These are phyloP conservation scores for Varecia variegata DNA, from an alignment of 2,797 vertebrate genomes.

Conservation along the genomic window DNA sequence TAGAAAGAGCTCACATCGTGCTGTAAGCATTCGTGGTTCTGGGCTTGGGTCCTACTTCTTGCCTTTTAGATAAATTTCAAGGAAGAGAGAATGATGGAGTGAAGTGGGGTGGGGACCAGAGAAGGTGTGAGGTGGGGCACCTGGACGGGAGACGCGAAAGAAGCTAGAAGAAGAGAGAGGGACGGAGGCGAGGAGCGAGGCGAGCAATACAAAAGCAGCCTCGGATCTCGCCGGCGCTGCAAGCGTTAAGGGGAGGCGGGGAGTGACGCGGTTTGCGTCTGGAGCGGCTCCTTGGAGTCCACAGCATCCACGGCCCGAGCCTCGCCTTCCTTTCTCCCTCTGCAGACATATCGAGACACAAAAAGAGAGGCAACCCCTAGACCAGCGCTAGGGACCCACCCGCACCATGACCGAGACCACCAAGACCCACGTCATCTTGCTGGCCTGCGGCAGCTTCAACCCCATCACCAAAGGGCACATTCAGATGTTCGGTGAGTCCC, in stretches of 20 bases:
- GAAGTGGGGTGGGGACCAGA: neutral
- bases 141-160: neutral
- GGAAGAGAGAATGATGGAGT: neutral
- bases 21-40: neutral
- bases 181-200: neutral
- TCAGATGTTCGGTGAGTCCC: conserved; percentile 97
- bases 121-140: neutral
- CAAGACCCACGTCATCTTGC: conserved; percentile 96
- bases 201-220: conserved; percentile 44
- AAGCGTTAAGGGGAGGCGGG: conserved; percentile 78
- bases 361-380: conserved; percentile 69
- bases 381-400: conserved; percentile 53
- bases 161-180: neutral
- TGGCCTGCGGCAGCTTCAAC: conserved; percentile 98
- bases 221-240: conserved; percentile 61
- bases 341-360: conserved; percentile 81
- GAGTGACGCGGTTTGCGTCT: conserved; percentile 77
- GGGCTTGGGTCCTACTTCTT: neutral
- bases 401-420: conserved; percentile 91
- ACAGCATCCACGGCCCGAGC: conserved; percentile 72
- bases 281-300: conserved; percentile 77
- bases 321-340: conserved; percentile 79
- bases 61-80: neutral
- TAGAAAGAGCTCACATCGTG: neutral
- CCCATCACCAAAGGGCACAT: conserved; percentile 98